Conservation (phyloP, 2,113 vertebrate genomes). For the Ceyx cyanopectus region DNA sequence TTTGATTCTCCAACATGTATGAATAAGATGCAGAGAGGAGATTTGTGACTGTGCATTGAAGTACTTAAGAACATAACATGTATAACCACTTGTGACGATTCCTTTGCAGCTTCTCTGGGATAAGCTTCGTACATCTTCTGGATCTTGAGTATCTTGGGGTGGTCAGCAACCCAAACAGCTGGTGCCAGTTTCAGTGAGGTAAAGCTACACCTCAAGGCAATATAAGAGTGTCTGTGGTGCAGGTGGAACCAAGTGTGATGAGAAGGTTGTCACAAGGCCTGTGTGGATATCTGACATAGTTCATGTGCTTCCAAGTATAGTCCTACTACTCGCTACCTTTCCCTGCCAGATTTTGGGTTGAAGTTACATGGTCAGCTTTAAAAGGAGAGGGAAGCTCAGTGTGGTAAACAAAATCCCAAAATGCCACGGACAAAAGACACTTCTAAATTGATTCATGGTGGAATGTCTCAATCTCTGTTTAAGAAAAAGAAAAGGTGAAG, state of each 20-base stretch:
- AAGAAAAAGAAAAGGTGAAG: conserved; percentile 47
- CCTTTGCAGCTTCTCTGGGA: not conserved
- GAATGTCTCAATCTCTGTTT: not conserved
- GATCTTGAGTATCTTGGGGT: rapidly evolving
- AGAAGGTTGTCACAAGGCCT: not conserved
- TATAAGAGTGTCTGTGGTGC: not conserved
- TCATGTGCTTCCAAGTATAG: not conserved
- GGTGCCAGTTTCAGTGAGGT: not conserved
- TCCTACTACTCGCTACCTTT: not conserved
- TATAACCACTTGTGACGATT: not conserved
- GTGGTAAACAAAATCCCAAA: not conserved
- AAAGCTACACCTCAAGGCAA: not conserved
- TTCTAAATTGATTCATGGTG: conserved; percentile 27
- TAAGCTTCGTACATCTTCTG: not conserved
- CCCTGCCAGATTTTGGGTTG: not conserved
- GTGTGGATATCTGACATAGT: not conserved
- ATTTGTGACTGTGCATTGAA: not conserved
- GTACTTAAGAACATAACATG: not conserved
- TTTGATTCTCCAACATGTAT: not conserved
- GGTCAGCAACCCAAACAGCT: not conserved
- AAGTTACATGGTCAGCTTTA: not conserved
- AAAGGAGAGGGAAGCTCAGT: not conserved
- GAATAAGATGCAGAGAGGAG: not conserved
- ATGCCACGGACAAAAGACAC: conserved; percentile 28
- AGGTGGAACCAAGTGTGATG: not conserved